Percentiles rank a stretch among this genome's conserved stretches.
phyloP scores from a whole-genome alignment of 2,797 vertebrate species.

The Sebastes vulpes region DNA sequence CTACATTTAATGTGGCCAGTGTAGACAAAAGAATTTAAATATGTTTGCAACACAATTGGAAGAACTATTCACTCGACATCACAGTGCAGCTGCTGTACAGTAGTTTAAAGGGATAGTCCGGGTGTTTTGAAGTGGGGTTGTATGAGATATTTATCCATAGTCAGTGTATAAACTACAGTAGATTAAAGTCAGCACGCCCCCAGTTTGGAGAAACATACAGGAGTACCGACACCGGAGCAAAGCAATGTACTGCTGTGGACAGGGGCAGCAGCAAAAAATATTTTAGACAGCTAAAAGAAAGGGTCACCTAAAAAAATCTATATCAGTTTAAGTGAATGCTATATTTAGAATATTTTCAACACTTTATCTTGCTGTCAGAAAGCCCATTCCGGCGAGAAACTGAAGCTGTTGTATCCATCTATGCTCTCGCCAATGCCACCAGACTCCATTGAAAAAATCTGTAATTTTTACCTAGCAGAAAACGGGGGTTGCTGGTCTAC shows the following conservation, averaged over 20 bases:
- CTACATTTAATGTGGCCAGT: background rate
- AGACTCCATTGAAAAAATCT: no score
- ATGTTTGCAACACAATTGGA: background rate
- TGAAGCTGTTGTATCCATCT: no score
- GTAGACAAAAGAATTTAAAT: constrained; percentile 2
- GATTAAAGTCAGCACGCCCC: background rate
- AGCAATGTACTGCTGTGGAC: background rate
- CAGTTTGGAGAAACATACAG: background rate
- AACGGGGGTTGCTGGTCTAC: no score
- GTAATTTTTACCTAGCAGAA: no score
- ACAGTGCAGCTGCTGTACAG: background rate
- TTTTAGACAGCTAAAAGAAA: no score
- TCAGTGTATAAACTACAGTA: background rate
- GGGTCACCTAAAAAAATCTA: background rate
- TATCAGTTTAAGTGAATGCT: background rate
- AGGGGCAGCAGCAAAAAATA: background rate
- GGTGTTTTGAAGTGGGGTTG: background rate
- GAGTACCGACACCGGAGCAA: background rate
- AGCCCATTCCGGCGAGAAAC: fast-evolving
- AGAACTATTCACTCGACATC: background rate
- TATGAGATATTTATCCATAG: background rate
- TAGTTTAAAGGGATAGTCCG: background rate
- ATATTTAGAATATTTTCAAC: background rate
- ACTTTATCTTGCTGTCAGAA: background rate
- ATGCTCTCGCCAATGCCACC: no score